Conservation (phyloP, 2,113 vertebrate species). For the Cephalopterus ornatus region DNA sequence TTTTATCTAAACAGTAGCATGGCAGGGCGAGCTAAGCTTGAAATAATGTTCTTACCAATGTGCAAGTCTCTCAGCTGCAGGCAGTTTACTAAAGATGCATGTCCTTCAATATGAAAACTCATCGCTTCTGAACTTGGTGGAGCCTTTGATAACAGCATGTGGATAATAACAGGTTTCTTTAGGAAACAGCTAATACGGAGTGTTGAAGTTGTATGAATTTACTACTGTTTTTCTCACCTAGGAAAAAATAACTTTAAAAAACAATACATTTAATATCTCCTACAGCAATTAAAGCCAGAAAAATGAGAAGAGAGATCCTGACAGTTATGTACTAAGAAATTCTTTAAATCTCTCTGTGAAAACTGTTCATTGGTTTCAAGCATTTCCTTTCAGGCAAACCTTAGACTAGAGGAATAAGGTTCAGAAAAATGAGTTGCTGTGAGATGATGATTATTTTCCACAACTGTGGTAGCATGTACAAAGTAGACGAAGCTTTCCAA, state of each 20-base stretch:
- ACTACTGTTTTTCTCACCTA: neutral
- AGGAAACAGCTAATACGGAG: neutral
- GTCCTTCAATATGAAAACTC: neutral
- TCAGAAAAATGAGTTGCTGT: neutral
- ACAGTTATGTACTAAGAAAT: neutral
- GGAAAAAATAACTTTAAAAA: neutral
- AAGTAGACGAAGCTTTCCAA: neutral
- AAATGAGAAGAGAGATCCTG: neutral
- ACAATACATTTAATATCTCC: neutral
- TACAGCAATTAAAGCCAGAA: neutral
- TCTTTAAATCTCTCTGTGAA: neutral
- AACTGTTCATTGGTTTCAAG: neutral
- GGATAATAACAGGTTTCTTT: neutral
- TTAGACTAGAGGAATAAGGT: neutral
- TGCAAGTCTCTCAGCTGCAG: neutral
- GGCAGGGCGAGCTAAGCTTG: neutral
- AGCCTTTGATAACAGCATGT: neutral
- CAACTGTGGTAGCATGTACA: neutral
- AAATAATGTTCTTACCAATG: neutral
- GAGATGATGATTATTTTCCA: neutral
- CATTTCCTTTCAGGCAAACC: neutral
- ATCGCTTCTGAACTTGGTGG: neutral
- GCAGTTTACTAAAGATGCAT: neutral
- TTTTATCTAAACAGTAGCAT: neutral
- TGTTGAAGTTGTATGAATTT: neutral